Evolutionary conservation across 2,113 vertebrate species (phyloP).

Genomic region (Natator depressus): DNA sequence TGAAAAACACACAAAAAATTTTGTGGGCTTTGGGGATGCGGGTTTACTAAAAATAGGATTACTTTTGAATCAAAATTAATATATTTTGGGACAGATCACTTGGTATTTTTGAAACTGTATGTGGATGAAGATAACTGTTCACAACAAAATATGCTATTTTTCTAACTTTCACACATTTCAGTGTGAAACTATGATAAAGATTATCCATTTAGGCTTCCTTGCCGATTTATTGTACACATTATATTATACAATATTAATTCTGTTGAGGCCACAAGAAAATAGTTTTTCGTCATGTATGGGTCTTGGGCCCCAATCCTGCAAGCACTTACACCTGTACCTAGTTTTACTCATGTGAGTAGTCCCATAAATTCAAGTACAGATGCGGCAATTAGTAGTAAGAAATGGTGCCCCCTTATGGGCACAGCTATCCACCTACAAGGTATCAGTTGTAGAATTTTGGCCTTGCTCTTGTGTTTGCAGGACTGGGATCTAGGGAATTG

Average conservation of each 20-base stretch:
- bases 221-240: background rate
- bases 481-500: background rate
- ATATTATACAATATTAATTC: background rate
- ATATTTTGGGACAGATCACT: background rate
- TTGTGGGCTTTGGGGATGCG: background rate
- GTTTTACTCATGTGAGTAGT: accelerated
- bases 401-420: accelerated
- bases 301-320: accelerated
- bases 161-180: background rate
- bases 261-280: accelerated
- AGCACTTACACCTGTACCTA: accelerated
- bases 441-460: background rate
- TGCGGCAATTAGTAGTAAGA: accelerated
- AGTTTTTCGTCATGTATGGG: background rate
- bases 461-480: background rate
- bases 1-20: background rate
- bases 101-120: background rate
- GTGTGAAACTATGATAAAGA: background rate
- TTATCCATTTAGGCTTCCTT: background rate
- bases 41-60: background rate
- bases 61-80: background rate
- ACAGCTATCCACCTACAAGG: background rate
- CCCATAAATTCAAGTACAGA: accelerated
- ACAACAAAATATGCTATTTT: background rate
- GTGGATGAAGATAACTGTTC: background rate